Evolutionary conservation across 2,797 vertebrate species (phyloP).

Genomic region (Phoebastria nigripes): DNA sequence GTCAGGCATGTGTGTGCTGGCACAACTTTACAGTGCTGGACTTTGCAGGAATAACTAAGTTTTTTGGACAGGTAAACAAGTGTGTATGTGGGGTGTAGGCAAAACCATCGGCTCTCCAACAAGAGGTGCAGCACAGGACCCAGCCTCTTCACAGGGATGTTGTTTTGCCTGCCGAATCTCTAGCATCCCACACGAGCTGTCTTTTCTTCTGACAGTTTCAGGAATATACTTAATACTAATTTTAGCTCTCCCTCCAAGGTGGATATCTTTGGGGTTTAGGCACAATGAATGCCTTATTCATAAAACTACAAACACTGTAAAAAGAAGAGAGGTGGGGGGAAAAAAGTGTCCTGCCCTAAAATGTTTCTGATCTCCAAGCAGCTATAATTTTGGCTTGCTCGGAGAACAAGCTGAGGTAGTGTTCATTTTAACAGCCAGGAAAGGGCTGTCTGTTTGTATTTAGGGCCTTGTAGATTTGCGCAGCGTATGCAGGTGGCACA

Average conservation of each 20-base stretch:
- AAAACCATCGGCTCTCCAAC: not conserved
- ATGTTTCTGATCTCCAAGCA: slow-evolving; percentile 20
- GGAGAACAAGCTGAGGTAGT: slow-evolving; percentile 72
- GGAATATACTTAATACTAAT: slow-evolving; percentile 37
- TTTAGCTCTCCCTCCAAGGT: slow-evolving; percentile 64
- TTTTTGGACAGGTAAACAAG: not conserved
- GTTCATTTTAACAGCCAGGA: slow-evolving; percentile 68
- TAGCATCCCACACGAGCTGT: not conserved
- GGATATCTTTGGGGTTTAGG: slow-evolving; percentile 13
- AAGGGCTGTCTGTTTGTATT: slow-evolving; percentile 67
- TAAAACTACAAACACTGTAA: not conserved
- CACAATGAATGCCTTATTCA: slow-evolving; percentile 70
- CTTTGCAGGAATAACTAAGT: not conserved
- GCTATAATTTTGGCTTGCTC: slow-evolving; percentile 22
- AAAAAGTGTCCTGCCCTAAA: slow-evolving; percentile 23
- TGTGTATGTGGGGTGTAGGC: not conserved
- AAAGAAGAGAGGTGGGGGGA: not conserved
- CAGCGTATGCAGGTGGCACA: slow-evolving; percentile 63
- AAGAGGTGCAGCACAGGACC: not conserved
- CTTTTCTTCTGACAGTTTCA: not conserved
- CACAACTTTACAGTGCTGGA: not conserved
- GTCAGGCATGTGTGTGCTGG: not conserved
- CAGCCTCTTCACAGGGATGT: not conserved
- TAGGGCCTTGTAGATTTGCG: slow-evolving; percentile 42
- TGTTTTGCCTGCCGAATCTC: not conserved